Percentiles rank a stretch among this genome's conserved stretches.
phyloP scores from a whole-genome alignment of 2,797 vertebrate genomes.

The Aphelocoma californica region DNA sequence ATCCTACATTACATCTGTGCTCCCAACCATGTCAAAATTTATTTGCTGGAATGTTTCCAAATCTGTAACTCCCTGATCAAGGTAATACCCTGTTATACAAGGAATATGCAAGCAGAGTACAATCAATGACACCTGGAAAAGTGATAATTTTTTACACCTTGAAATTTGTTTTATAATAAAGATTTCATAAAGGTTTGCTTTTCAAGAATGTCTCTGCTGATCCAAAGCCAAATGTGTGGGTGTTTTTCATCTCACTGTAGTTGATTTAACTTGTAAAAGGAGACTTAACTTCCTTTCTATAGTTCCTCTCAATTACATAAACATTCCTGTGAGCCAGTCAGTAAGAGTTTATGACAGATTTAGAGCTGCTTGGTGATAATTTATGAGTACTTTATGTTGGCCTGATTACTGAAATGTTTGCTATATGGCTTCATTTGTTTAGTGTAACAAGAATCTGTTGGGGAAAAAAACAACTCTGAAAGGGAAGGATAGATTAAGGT shows the following conservation, averaged over 20 bases:
- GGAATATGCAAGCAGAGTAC: neutral
- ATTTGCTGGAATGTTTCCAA: neutral
- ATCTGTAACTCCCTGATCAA: neutral
- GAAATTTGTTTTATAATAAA: neutral
- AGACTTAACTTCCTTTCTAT: slow-evolving; percentile 34
- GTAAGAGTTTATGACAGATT: slow-evolving; percentile 51
- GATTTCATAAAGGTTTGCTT: slow-evolving; percentile 24
- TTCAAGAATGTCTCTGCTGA: slow-evolving; percentile 13
- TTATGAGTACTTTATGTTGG: slow-evolving; percentile 37
- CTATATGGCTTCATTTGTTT: slow-evolving; percentile 16
- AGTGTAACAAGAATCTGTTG: neutral
- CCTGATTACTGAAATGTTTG: slow-evolving; percentile 40
- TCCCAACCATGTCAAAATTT: neutral
- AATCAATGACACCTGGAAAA: neutral
- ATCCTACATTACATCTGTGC: neutral
- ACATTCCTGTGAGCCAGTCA: slow-evolving; percentile 31
- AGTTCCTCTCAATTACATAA: slow-evolving; percentile 48
- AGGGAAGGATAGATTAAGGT: neutral
- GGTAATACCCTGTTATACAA: neutral
- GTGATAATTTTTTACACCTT: neutral
- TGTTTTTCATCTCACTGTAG: neutral
- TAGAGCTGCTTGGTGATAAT: slow-evolving; percentile 55
- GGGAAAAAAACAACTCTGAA: neutral
- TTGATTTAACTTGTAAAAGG: slow-evolving; percentile 44
- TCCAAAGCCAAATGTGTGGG: slow-evolving; percentile 36